Base-by-base conservation (phyloP, 1,140 invertebrate genomes). In the Atta colombica region DNA sequence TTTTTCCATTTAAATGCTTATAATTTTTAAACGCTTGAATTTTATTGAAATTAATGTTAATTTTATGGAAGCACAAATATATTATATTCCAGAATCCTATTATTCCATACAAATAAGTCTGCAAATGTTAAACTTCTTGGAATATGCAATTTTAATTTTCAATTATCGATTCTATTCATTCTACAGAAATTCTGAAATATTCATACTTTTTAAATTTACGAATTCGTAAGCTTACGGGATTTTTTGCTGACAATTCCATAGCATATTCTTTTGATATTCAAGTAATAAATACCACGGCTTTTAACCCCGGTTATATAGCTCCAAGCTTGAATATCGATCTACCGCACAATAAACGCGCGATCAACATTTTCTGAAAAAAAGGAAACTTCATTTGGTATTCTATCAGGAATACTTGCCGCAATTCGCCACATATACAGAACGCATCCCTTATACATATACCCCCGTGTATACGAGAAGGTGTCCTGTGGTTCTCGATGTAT, bases 341-440 rank as follows among this genome's bases (percentile, higher is more conserved):
- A 28, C 25, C 18, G 55, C 55, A 63, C 80, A 75, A 84, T 84
- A 84, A 71, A 61, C 28, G 69, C n/a, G 68, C 80, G 69, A 84
- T 84, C 80, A 84, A 84, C 80, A 84, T 84, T 84, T 75, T 82
- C 25, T 74, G 12, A 49, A 74, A 84, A 74, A 74, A 5, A 51
- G 8, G 0, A 31, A 58, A 49, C 18, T 55, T 18, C 25, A 84
- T 84, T 84, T 84, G 80, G 55, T 84, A 84, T 84, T 84, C 80
- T 84, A 84, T 84, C 55, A 84, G 80, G 39, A 63, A 84, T 84
- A 84, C 80, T 84, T 84, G 69, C 80, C 25, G 39, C 60, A 31
- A 74, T 63, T 63, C 55, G 16, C 53, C 69, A 72, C 78, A 58
- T 78, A 74, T 77, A 63, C 77, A 49, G 66, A 12, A 35, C 18